These are phyloP conservation scores for Baryphthengus martii DNA, from an alignment of 2,113 vertebrate genomes.

Conservation along the genomic window DNA sequence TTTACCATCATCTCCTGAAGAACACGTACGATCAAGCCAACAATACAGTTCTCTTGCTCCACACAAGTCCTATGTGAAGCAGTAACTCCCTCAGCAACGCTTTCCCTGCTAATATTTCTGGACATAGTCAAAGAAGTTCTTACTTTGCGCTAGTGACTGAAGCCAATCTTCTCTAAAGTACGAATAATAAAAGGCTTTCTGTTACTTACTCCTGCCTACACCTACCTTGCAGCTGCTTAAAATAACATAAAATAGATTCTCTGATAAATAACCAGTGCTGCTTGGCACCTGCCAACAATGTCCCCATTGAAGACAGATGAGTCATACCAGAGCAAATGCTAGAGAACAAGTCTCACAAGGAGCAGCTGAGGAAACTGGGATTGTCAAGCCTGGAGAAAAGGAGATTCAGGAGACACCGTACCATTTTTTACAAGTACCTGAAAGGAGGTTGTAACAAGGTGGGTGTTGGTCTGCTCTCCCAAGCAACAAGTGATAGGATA, in stretches of 20 bases:
- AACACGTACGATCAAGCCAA: not conserved
- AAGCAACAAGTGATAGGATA: too few species aligned
- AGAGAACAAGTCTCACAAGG: too few species aligned
- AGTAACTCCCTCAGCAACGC: not conserved
- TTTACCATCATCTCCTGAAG: not conserved
- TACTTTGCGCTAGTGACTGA: not conserved
- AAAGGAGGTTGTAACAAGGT: too few species aligned
- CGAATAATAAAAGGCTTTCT: not conserved
- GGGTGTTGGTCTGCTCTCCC: too few species aligned
- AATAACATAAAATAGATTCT: not conserved
- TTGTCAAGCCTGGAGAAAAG: too few species aligned
- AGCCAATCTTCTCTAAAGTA: not conserved
- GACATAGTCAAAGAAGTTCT: not conserved
- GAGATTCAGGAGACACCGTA: too few species aligned
- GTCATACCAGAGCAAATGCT: not conserved
- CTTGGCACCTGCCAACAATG: not conserved
- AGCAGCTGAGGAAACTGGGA: too few species aligned
- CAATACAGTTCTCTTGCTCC: not conserved
- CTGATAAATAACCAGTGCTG: not conserved
- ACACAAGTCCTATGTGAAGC: not conserved
- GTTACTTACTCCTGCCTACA: not conserved
- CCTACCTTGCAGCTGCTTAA: not conserved
- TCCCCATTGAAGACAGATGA: not conserved
- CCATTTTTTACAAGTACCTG: too few species aligned
- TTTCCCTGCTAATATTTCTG: not conserved